Conservation (phyloP, 2,797 vertebrate genomes). For the Meda fulgida region DNA sequence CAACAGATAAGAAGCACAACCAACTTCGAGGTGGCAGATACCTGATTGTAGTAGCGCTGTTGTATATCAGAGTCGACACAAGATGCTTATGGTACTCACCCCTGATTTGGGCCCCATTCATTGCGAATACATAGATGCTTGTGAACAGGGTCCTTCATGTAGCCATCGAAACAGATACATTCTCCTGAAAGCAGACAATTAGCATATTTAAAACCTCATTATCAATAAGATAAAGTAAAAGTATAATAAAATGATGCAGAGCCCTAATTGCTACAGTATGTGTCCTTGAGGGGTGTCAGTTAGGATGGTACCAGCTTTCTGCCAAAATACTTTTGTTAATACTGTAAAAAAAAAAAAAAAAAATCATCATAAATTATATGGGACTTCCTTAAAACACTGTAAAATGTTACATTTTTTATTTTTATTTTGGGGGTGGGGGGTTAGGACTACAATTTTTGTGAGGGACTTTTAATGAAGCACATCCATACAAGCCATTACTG, state of each 20-base stretch:
- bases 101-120: conserved; percentile 97
- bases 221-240: neutral
- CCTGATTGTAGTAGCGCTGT: neutral
- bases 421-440: too few relatives aligned
- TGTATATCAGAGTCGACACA: neutral
- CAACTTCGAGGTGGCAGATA: neutral
- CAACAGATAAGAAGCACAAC: neutral
- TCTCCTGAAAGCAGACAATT: conserved; percentile 80
- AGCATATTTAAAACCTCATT: conserved; percentile 14
- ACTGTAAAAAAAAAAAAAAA: neutral
- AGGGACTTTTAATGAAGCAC: neutral
- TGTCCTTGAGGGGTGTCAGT: neutral
- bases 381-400: neutral
- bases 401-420: too few relatives aligned
- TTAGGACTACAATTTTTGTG: neutral
- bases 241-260: neutral
- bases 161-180: conserved; percentile 95
- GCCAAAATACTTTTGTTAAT: neutral
- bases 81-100: conserved; percentile 80
- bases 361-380: neutral
- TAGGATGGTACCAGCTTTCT: neutral
- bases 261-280: conserved; percentile 16
- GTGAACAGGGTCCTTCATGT: conserved; percentile 97
- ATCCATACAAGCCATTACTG: neutral
- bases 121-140: conserved; percentile 98